These are phyloP conservation scores for Hippocampus mohnikei DNA, from an alignment of 2,113 vertebrate species.

Conservation along the genomic window DNA sequence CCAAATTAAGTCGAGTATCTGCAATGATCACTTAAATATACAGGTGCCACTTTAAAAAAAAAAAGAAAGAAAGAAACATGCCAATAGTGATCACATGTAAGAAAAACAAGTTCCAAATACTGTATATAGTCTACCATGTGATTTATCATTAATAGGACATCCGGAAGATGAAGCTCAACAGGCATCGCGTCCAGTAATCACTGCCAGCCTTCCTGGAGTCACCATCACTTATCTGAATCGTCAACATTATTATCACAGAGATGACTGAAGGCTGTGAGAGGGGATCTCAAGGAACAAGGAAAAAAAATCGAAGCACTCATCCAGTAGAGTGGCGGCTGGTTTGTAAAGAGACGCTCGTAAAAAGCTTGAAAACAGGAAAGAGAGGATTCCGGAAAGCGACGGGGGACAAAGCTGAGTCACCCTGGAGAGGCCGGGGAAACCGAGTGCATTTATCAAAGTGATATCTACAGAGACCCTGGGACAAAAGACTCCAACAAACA, in stretches of 20 bases:
- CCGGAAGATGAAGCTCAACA: constrained; percentile 14
- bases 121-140: constrained; percentile 15
- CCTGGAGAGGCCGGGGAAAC: constrained; percentile 37
- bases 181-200: constrained; percentile 35
- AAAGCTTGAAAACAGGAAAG: constrained; percentile 59
- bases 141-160: constrained; percentile 20
- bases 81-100: not conserved
- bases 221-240: constrained; percentile 23
- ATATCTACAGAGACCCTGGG: constrained; percentile 30
- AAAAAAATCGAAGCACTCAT: constrained; percentile 3
- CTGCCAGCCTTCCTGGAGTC: constrained; percentile 34
- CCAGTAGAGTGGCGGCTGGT: not conserved
- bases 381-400: constrained; percentile 57
- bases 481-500: constrained; percentile 56
- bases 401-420: constrained; percentile 32
- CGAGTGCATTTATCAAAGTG: constrained; percentile 12
- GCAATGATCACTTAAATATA: not conserved
- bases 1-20: not conserved
- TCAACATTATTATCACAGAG: constrained; percentile 7
- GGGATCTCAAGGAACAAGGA: not conserved
- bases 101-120: constrained; percentile 20
- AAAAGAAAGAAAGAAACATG: not conserved
- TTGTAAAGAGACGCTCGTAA: constrained; percentile 14
- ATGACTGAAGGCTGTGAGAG: constrained; percentile 1
- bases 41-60: not conserved